Conservation (phyloP, 2,113 vertebrate genomes). For the Heterotilapia buettikoferi region DNA sequence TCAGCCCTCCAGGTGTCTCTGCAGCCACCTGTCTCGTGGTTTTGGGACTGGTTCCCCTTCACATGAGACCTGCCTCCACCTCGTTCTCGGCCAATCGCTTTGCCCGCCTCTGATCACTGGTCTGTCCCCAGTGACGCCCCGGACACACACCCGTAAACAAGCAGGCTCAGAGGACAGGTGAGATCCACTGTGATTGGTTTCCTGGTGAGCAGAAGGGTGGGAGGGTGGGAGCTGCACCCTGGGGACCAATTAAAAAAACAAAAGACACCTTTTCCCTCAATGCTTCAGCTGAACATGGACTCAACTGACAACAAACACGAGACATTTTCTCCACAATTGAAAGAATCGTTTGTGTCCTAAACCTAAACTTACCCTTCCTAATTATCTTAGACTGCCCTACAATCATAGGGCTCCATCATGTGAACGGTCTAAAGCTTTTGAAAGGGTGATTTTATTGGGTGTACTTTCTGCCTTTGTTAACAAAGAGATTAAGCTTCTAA, state of each 20-base stretch:
- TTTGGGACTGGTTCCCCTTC: neutral
- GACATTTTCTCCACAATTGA: neutral
- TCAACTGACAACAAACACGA: neutral
- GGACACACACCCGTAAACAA: constrained; percentile 46
- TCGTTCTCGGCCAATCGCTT: constrained; percentile 4
- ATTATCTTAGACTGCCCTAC: accelerated
- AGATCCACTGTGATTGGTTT: constrained; percentile 36
- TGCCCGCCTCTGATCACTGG: neutral
- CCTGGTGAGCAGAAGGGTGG: neutral
- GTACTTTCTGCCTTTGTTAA: neutral
- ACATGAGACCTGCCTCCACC: neutral
- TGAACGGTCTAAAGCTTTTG: neutral
- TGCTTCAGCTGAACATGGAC: neutral
- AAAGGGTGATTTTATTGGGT: neutral
- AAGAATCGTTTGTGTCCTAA: too few species aligned
- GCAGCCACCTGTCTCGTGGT: neutral
- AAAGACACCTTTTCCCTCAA: neutral
- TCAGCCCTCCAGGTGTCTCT: neutral
- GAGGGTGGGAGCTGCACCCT: neutral
- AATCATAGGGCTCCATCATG: accelerated
- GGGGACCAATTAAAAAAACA: constrained; percentile 59
- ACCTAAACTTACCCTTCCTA: neutral
- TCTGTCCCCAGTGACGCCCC: constrained; percentile 1
- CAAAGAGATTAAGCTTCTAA: neutral
- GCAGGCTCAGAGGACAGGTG: neutral